phyloP scores from a whole-genome alignment of 37 sponge, comb jelly and placozoan genomes.

The Mnemiopsis leidyi region DNA sequence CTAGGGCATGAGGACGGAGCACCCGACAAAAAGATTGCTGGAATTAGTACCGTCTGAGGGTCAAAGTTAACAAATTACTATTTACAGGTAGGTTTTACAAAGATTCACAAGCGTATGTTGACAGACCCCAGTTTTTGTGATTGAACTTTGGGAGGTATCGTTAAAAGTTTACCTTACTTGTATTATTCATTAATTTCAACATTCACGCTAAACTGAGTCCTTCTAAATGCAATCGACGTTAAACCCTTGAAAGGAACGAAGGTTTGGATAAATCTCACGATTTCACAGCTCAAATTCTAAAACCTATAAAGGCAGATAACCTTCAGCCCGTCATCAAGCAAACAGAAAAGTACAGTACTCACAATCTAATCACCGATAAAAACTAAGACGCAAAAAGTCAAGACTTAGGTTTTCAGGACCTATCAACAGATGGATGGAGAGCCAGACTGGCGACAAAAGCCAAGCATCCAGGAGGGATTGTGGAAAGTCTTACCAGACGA shows the following conservation, averaged over 20 bases:
- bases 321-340: no score
- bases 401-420: not conserved
- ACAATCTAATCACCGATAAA: no score
- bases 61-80: not conserved
- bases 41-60: not conserved
- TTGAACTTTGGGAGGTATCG: no score
- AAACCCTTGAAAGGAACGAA: no score
- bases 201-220: not conserved
- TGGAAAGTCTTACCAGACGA: not conserved
- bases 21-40: not conserved
- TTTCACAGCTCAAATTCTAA: no score
- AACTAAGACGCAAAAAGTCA: no score
- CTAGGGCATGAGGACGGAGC: no score
- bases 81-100: not conserved
- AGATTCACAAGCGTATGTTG: not conserved
- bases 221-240: no score
- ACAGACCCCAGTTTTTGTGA: no score
- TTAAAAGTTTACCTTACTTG: not conserved
- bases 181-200: not conserved
- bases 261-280: no score
- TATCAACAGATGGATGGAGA: not conserved
- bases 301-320: no score
- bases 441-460: not conserved
- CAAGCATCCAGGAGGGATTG: not conserved
- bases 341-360: no score